Conservation (phyloP, 2,113 vertebrate genomes). For the Trochalopteron elliotii region DNA sequence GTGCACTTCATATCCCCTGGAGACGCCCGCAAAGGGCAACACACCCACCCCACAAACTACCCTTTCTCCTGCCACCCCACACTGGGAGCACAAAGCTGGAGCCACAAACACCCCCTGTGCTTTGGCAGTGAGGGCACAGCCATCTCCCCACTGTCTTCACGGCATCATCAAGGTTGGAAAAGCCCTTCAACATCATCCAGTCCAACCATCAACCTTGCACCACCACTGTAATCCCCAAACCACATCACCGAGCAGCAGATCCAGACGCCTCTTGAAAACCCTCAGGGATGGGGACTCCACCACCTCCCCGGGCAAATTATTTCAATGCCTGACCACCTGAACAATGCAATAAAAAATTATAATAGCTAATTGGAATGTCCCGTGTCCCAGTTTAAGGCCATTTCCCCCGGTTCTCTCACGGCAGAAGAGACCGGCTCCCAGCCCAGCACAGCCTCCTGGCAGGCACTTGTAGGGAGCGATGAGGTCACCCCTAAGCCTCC, state of each 20-base stretch:
- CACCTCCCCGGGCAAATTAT: not conserved
- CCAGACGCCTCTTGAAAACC: not conserved
- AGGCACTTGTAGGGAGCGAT: rapidly evolving
- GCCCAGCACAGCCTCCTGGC: not conserved
- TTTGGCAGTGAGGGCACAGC: not conserved
- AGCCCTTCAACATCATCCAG: not conserved
- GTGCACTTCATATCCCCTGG: rapidly evolving
- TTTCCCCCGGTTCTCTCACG: not conserved
- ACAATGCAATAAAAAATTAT: not conserved
- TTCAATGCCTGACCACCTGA: not conserved
- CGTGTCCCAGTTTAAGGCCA: not conserved
- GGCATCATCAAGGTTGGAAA: not conserved
- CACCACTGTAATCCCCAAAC: not conserved
- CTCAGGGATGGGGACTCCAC: not conserved
- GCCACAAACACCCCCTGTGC: not conserved
- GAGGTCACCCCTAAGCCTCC: not conserved
- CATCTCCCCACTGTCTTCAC: rapidly evolving
- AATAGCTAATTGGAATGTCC: rapidly evolving
- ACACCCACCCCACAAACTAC: too few relatives aligned
- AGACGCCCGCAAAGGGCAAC: not conserved
- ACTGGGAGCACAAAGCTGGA: not conserved
- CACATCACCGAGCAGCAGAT: not conserved
- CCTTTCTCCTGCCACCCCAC: not conserved
- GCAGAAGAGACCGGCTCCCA: not conserved
- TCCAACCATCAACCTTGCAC: not conserved